Percentiles rank a stretch among this genome's conserved stretches.
These are phyloP conservation scores for Agelas oroides DNA, from an alignment of 37 sponge, comb jelly and placozoan species.

Conservation along the genomic window DNA sequence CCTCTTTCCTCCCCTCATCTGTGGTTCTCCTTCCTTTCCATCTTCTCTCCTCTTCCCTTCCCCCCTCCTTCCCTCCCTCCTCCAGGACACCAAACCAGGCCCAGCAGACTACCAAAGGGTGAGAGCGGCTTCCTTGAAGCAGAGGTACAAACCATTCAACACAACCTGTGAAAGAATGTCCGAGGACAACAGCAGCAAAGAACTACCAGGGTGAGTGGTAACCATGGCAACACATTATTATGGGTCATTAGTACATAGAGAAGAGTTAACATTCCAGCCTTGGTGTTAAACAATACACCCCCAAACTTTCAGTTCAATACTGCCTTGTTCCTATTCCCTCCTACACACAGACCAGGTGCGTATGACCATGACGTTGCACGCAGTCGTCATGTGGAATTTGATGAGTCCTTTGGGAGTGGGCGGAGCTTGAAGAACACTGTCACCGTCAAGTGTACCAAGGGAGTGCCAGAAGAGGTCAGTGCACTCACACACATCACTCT, in stretches of 20 bases:
- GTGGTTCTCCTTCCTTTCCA: too few relatives aligned
- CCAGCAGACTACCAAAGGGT: conserved; percentile 61
- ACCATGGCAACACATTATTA: too few relatives aligned
- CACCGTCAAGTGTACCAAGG: conserved; percentile 70
- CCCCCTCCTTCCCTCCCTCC: not conserved
- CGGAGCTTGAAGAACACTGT: conserved; percentile 29
- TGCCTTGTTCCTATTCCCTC: too few relatives aligned
- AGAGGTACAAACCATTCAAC: conserved; percentile 56
- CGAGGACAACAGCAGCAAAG: not conserved
- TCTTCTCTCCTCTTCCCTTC: too few relatives aligned
- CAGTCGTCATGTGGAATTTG: conserved; percentile 31
- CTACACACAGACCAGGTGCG: conserved; percentile 54
- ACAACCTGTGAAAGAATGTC: conserved; percentile 18
- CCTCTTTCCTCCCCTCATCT: too few relatives aligned
- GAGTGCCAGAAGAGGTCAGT: conserved; percentile 67
- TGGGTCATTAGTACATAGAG: too few relatives aligned
- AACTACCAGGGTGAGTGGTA: conserved; percentile 24
- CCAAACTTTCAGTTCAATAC: too few relatives aligned
- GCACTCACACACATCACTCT: too few relatives aligned
- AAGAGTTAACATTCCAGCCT: too few relatives aligned
- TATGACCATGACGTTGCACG: conserved; percentile 46
- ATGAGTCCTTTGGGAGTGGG: conserved; percentile 64
- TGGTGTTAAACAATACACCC: too few relatives aligned
- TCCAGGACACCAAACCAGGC: conserved; percentile 40
- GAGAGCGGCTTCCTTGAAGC: not conserved